These are phyloP conservation scores for Hypotaenidia okinawae DNA, from an alignment of 2,797 vertebrate genomes.

Conservation along the genomic window DNA sequence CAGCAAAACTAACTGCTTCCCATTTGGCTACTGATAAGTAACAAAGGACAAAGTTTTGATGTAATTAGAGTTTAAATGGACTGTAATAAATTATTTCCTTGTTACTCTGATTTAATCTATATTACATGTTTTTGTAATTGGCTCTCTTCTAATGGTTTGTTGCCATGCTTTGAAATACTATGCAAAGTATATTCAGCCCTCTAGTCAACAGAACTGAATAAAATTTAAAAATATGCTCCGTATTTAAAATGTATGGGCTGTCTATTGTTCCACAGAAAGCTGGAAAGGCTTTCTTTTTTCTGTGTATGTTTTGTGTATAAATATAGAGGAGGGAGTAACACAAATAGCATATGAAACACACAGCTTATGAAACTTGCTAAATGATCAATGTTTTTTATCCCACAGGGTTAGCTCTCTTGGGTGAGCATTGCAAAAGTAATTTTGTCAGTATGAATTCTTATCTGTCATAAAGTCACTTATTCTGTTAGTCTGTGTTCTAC, in stretches of 20 bases:
- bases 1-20: not conserved
- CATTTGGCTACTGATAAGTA: not conserved
- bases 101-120: not conserved
- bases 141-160: not conserved
- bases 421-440: slow-evolving; percentile 1
- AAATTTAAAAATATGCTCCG: not conserved
- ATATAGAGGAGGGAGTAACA: not conserved
- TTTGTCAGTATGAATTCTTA: not conserved
- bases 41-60: not conserved
- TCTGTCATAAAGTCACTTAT: slow-evolving; percentile 12
- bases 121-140: not conserved
- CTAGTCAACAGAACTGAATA: not conserved
- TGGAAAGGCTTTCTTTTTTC: not conserved
- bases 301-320: not conserved
- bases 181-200: not conserved
- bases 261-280: not conserved
- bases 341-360: not conserved
- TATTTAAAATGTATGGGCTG: not conserved
- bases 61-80: not conserved
- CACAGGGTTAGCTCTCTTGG: not conserved
- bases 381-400: not conserved
- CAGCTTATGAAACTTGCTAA: not conserved
- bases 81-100: not conserved
- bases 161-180: not conserved
- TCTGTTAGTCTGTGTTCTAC: not conserved